phyloP scores from a whole-genome alignment of 2,113 vertebrate species.

The Nothoprocta pentlandii region DNA sequence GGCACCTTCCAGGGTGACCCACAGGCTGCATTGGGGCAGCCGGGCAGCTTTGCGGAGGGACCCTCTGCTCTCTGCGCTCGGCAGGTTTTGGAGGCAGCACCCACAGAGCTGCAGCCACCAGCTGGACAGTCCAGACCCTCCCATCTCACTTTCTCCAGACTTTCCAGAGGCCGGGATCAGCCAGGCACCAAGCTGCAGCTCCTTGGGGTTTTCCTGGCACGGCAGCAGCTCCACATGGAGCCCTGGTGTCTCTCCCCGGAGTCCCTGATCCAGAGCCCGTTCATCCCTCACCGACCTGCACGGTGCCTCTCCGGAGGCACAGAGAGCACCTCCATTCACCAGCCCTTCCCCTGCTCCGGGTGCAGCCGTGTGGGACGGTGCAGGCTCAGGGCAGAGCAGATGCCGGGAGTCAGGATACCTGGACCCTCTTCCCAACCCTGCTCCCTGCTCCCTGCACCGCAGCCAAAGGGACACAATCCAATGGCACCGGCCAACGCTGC shows the following conservation, averaged over 20 bases:
- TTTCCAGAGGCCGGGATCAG: background rate
- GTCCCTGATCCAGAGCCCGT: accelerated
- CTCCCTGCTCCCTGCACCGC: background rate
- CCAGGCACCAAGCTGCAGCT: background rate
- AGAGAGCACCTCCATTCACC: background rate
- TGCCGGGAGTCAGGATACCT: too few relatives aligned
- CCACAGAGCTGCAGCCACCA: too few relatives aligned
- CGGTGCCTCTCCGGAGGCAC: too few relatives aligned
- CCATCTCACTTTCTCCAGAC: background rate
- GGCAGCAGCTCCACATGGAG: background rate
- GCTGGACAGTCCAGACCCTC: background rate
- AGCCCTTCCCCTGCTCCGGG: background rate
- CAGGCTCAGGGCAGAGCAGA: too few relatives aligned
- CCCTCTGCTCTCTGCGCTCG: background rate
- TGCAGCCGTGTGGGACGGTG: too few relatives aligned
- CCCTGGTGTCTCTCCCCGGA: background rate
- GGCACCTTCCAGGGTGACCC: too few relatives aligned
- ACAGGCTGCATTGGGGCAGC: too few relatives aligned
- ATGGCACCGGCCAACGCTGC: background rate
- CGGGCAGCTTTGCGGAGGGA: too few relatives aligned
- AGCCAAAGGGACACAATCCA: accelerated
- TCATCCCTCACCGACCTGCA: accelerated
- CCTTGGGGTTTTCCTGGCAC: background rate
- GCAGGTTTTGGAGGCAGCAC: background rate
- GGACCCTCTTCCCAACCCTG: background rate